Base-by-base conservation (phyloP, 2,888 invertebrate genomes). In the Tipula unca region DNA sequence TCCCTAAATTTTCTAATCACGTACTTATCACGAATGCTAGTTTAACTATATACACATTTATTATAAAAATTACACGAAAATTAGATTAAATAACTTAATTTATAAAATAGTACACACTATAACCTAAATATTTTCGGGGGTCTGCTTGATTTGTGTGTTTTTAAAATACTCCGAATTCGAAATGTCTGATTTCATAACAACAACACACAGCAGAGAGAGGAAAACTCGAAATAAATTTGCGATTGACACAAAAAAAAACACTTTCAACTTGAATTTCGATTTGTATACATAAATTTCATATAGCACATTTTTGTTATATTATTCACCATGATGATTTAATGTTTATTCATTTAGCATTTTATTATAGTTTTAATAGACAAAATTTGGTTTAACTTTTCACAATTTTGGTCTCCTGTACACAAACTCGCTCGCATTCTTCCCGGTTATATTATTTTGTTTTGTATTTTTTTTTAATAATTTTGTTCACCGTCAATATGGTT, bases 161-260 rank as follows among this genome's bases (percentile, higher is more conserved):
- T 32, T 5, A 83, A 83, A 83, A 83, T 83, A 17, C 10, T n/a
- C 48, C 48, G n/a, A 48, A 83, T n/a, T 17, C 32, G 35, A 83
- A 83, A 83, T 83, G 83, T 83, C 83, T 83, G 83, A 35, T 83
- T 83, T 83, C 83, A 35, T 83, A 83, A 83, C 83, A 83, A 32
- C 25, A 69, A 69, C 69, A 69, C 69, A 54, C 69, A 25, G 69
- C 69, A 13, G 25, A 69, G 69, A 25, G 25, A 69, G 69, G 69
- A 69, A 69, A 69, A 69, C 10, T 69, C 25, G 69, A 25, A 25
- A 69, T 17, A 42, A 42, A 10, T 42, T 48, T n/a, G 48, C 48
- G 48, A 48, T 17, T 48, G 48, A 48, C 48, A 48, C 48, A 48
- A n/a, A 48, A 48, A 48, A 48, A 48, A 48, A 25, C 69, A 69